These are phyloP conservation scores for Dione vanillae DNA, from an alignment of 2,888 invertebrate species.

Conservation along the genomic window DNA sequence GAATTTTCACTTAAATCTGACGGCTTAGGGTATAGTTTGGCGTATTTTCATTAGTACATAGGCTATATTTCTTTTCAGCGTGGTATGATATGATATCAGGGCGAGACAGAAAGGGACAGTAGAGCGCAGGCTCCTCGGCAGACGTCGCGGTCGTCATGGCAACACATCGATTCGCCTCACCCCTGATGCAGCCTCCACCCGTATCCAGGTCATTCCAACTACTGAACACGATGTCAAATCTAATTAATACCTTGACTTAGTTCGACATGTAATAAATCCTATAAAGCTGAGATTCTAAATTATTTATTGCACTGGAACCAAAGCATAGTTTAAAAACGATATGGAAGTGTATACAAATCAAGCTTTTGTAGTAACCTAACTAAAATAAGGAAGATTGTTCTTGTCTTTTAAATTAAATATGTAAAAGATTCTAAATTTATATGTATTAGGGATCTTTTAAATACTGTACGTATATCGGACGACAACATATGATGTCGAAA, in stretches of 20 bases:
- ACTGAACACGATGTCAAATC: conserved; percentile 50
- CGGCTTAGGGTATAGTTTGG: conserved; percentile 32
- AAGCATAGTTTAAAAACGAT: not conserved
- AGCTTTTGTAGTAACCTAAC: no score
- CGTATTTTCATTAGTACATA: conserved; percentile 38
- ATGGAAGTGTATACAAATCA: not conserved
- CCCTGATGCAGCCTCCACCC: conserved; percentile 69
- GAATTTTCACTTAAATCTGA: conserved; percentile 47
- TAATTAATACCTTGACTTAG: conserved; percentile 46
- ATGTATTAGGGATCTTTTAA: not conserved
- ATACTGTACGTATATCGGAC: not conserved
- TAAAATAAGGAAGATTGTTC: no score
- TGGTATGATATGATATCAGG: conserved; percentile 82
- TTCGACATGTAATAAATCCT: conserved; percentile 30
- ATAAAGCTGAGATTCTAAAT: not conserved
- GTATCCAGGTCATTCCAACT: conserved; percentile 80
- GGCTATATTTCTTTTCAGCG: conserved; percentile 51
- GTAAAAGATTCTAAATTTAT: no score
- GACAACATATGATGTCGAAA: not conserved
- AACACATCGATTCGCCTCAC: conserved; percentile 80
- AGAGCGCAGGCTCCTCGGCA: conserved; percentile 83
- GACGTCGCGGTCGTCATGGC: conserved; percentile 82
- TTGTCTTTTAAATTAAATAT: no score
- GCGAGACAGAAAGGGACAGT: conserved; percentile 84
- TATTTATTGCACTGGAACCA: not conserved